Evolutionary conservation across 2,888 invertebrate species (phyloP).

Genomic region (Acanthococcus lagerstroemiae): DNA sequence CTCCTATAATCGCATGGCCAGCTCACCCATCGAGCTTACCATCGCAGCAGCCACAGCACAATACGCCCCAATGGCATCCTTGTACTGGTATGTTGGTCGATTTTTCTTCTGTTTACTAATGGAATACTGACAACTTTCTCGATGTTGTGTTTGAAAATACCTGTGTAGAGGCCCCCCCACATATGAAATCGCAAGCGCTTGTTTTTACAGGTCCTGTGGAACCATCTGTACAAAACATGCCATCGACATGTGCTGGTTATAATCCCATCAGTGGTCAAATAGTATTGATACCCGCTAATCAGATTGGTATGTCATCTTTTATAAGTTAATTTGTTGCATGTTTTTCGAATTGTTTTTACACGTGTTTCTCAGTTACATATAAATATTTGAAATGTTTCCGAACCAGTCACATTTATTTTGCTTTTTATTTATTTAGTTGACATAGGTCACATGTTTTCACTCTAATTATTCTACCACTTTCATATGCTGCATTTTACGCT

Average conservation of each 20-base stretch:
- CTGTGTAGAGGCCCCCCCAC: neutral
- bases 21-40: neutral
- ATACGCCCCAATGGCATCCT: constrained; percentile 11
- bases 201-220: neutral
- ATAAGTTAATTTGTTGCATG: too few species aligned
- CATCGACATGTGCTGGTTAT: constrained; percentile 6
- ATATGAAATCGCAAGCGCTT: neutral
- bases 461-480: too few species aligned
- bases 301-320: constrained; percentile 12
- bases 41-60: constrained; percentile 5
- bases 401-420: too few species aligned
- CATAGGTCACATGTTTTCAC: too few species aligned
- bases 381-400: too few species aligned
- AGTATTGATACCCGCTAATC: constrained; percentile 9
- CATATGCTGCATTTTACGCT: too few species aligned
- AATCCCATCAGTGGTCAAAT: constrained; percentile 14
- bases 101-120: neutral
- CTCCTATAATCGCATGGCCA: neutral
- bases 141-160: neutral
- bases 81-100: constrained; percentile 2
- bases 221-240: constrained; percentile 1
- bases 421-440: too few species aligned
- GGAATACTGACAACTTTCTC: neutral
- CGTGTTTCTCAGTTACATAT: too few species aligned
- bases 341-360: too few species aligned